Conservation (phyloP, 2,113 vertebrate genomes). For the Cacatua alba region DNA sequence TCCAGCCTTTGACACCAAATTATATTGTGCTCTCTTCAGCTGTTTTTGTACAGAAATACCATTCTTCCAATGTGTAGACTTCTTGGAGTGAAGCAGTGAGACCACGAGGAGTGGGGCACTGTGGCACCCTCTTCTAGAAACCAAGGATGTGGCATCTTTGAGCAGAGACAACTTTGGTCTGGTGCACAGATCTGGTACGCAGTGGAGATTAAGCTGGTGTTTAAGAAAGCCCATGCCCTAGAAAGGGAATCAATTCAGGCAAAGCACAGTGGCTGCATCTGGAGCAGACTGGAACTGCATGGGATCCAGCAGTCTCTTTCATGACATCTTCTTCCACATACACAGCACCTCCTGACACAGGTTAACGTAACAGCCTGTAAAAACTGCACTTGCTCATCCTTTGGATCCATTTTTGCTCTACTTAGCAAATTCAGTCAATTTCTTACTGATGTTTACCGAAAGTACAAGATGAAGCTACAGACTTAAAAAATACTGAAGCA, state of each 20-base stretch:
- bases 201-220: background rate
- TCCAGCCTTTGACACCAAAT: background rate
- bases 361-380: background rate
- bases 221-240: background rate
- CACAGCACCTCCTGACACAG: background rate
- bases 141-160: background rate
- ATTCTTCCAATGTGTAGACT: background rate
- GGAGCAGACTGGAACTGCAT: background rate
- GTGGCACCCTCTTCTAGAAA: background rate
- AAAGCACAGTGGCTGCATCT: background rate
- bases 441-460: background rate
- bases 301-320: background rate
- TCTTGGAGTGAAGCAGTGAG: background rate
- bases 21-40: background rate
- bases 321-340: conserved; percentile 7
- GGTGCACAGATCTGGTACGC: background rate
- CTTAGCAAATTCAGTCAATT: background rate
- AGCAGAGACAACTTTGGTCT: background rate
- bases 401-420: background rate
- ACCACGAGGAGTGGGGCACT: background rate
- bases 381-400: background rate
- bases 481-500: background rate
- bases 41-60: background rate
- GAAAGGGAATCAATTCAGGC: background rate
- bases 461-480: background rate